Percentiles rank a stretch among this genome's conserved stretches.
Evolutionary conservation across 2,888 invertebrate species (phyloP).

Genomic region (Eumacrocentrus americanus): DNA sequence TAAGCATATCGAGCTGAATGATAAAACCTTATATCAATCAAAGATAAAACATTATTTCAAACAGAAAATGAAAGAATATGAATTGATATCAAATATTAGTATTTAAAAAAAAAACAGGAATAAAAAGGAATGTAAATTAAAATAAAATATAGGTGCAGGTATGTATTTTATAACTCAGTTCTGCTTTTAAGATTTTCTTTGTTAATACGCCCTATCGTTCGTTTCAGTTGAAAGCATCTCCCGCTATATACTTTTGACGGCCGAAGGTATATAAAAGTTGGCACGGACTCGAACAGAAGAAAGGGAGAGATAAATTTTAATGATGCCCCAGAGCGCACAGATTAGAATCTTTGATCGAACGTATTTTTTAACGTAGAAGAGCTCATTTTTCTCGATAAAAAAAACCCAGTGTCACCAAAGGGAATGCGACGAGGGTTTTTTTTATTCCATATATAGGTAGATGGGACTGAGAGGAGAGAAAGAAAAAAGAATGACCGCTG

Average conservation of each 20-base stretch:
- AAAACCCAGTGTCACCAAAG: background rate
- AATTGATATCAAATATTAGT: no score
- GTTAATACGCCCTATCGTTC: background rate
- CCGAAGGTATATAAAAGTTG: slow-evolving; percentile 26
- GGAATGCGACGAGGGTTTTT: background rate
- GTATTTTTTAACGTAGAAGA: no score
- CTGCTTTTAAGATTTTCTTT: background rate
- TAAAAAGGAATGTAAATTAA: no score
- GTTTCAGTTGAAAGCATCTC: background rate
- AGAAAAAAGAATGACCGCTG: slow-evolving; percentile 25
- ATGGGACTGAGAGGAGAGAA: background rate
- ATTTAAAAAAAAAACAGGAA: no score
- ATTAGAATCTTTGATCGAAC: slow-evolving; percentile 11
- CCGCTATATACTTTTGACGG: slow-evolving; percentile 24
- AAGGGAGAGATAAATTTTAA: slow-evolving; percentile 21
- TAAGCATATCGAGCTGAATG: no score
- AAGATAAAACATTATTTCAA: no score
- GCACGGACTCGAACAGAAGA: slow-evolving; percentile 4
- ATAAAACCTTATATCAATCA: no score
- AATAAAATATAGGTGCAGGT: no score
- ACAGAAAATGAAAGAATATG: no score
- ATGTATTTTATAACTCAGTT: no score
- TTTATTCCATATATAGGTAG: background rate
- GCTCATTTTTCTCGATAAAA: background rate
- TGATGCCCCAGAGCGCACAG: slow-evolving; percentile 10